Percentiles rank a stretch among this genome's conserved stretches.
Evolutionary conservation across 30 jellyfish, hydroid and myxozoan species (phyloP).

Genomic region (Turritopsis dohrnii): DNA sequence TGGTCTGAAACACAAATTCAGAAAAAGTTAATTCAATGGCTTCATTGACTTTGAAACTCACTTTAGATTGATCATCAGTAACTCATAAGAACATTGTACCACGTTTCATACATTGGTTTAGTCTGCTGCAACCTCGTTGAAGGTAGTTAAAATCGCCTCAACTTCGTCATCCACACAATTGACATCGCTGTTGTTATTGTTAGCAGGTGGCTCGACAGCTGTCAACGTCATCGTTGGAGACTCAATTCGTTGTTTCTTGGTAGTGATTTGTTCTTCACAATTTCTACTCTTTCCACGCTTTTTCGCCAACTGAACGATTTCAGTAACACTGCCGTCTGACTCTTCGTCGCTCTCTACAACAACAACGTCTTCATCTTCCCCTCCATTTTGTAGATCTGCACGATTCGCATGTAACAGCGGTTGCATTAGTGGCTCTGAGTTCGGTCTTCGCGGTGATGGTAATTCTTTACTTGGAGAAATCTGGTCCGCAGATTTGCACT

Average conservation of each 20-base stretch:
- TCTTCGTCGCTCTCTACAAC: constrained; percentile 4
- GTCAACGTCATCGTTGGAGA: not conserved
- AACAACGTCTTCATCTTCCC: not conserved
- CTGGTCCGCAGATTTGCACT: constrained; percentile 12
- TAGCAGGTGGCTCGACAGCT: not conserved
- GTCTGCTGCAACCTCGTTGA: not conserved
- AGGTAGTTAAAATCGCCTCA: constrained; percentile 1
- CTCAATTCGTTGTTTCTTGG: not conserved
- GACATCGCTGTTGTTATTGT: not conserved
- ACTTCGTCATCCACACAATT: constrained; percentile 7
- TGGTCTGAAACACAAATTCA: too few relatives aligned
- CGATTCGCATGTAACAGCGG: not conserved
- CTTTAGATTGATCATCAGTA: too few relatives aligned
- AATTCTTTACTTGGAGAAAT: not conserved
- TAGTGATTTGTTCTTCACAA: not conserved
- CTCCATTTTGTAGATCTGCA: not conserved
- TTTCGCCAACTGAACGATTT: not conserved
- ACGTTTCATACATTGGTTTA: too few relatives aligned
- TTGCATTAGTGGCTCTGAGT: not conserved
- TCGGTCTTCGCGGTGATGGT: not conserved
- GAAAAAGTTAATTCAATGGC: too few relatives aligned
- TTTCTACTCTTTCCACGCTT: not conserved
- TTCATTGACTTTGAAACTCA: too few relatives aligned
- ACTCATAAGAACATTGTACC: too few relatives aligned
- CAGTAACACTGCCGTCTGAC: not conserved